Evolutionary conservation across 1,140 invertebrate species (phyloP).

Genomic region (Cotesia vestalis): DNA sequence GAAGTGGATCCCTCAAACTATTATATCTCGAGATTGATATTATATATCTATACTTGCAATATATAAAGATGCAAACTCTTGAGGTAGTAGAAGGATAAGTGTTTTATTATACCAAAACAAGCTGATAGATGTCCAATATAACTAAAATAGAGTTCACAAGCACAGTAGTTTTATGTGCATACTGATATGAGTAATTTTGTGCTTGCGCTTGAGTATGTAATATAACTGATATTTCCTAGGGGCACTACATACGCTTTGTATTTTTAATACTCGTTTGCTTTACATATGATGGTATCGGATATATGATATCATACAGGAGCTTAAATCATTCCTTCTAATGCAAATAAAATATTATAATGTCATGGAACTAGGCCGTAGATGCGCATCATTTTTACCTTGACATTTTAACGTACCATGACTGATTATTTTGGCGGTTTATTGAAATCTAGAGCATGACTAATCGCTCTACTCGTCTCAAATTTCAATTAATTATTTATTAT

Average conservation of each 20-base stretch:
- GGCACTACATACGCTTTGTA: background rate
- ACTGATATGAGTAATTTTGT: too few relatives aligned
- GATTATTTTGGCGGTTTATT: slow-evolving; percentile 31
- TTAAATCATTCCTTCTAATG: background rate
- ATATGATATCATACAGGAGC: background rate
- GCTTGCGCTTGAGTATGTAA: background rate
- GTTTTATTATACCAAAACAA: too few relatives aligned
- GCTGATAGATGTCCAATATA: too few relatives aligned
- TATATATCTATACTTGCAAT: too few relatives aligned
- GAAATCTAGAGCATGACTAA: slow-evolving; percentile 32
- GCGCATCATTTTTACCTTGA: slow-evolving; percentile 36
- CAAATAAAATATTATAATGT: slow-evolving; percentile 25
- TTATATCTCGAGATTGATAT: too few relatives aligned
- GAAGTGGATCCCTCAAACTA: too few relatives aligned
- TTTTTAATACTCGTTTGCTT: too few relatives aligned
- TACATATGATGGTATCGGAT: background rate
- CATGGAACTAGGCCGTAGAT: slow-evolving; percentile 37
- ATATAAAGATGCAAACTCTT: too few relatives aligned
- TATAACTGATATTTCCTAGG: background rate
- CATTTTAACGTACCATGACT: slow-evolving; percentile 29
- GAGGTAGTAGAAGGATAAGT: too few relatives aligned
- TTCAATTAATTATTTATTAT: background rate
- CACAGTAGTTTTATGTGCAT: too few relatives aligned
- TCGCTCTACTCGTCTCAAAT: background rate
- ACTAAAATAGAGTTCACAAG: too few relatives aligned